Conservation (phyloP, 2,797 vertebrate species). For the Anguilla pacifica region DNA sequence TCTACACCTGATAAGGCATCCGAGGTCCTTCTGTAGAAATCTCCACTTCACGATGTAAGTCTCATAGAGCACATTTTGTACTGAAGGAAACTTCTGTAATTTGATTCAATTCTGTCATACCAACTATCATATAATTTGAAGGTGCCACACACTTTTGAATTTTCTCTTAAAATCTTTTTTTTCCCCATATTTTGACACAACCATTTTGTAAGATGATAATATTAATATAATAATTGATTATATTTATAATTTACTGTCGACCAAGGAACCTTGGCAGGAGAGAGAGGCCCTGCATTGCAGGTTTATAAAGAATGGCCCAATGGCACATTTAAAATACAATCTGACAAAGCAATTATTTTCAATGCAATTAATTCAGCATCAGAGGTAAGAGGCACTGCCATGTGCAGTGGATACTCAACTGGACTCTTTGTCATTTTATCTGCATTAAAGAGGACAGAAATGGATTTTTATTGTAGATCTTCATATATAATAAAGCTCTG, state of each 20-base stretch:
- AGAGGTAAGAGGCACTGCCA: background rate
- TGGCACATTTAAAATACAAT: constrained; percentile 3
- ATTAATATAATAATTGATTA: constrained; percentile 1
- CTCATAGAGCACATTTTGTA: background rate
- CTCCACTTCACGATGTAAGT: constrained; percentile 31
- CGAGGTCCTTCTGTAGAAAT: constrained; percentile 39
- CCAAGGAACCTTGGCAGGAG: background rate
- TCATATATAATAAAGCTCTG: constrained; percentile 99
- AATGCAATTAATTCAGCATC: background rate
- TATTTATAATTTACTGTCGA: background rate
- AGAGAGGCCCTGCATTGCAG: background rate
- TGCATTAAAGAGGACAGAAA: constrained; percentile 99
- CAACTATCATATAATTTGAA: background rate
- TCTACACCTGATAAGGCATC: constrained; percentile 55
- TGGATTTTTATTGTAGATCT: constrained; percentile 99
- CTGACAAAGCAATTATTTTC: background rate
- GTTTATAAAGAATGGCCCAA: background rate
- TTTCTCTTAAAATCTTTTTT: background rate
- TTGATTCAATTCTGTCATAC: background rate
- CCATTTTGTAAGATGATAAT: background rate
- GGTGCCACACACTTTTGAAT: background rate
- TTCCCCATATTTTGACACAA: background rate
- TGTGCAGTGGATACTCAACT: constrained; percentile 44
- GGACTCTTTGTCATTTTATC: constrained; percentile 99
- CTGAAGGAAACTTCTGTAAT: background rate